Evolutionary conservation across 1,140 invertebrate species (phyloP), one percentile per base, ranked within the genome.

Genomic region (Trichonephila inaurata): DNA sequence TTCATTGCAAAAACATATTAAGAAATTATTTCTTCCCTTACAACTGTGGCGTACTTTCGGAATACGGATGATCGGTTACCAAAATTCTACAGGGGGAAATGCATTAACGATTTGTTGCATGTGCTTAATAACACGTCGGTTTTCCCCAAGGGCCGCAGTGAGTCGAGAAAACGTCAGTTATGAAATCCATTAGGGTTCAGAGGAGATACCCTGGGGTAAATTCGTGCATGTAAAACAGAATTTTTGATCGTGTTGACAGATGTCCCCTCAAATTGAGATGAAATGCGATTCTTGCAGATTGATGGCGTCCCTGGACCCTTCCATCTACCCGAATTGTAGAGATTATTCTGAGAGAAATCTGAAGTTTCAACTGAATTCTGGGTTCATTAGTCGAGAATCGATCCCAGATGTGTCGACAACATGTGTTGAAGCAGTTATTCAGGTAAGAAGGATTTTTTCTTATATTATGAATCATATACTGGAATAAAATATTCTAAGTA

Each of bases 201-300:
- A 61, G 64, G 86, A 24, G 62, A 85, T 6, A 64, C 60, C 82
- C 40, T 51, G 18, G 51, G 82, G 82, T 58, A 51, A 24, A 19
- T 83, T 83, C 86, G 86, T 88, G 86, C 86, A 88, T 88, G 86
- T 66, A 88, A 88, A 88, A 88, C 61, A 88, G 86, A 88, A 66
- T 88, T 88, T 88, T 64, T 62, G 28, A 66, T 88, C 60, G 61
- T 40, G 86, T 88, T 88, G 86, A 88, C 86, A 88, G 86, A 62
- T 88, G 86, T 88, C 61, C 33, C 61, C 86, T 64, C 86, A 88
- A 88, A 88, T 88, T 88, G 86, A 88, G 86, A 88, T 66, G 61
- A 88, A 88, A 88, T 88, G 82, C 82, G 40, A 28, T 64, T 88
- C 61, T 33, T 40, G 44, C 61, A 64, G 86, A 88, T 88, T 88